Percentiles rank a stretch among this genome's conserved stretches.
Evolutionary conservation across 1,140 invertebrate species (phyloP).

Genomic region (Campodea augens): DNA sequence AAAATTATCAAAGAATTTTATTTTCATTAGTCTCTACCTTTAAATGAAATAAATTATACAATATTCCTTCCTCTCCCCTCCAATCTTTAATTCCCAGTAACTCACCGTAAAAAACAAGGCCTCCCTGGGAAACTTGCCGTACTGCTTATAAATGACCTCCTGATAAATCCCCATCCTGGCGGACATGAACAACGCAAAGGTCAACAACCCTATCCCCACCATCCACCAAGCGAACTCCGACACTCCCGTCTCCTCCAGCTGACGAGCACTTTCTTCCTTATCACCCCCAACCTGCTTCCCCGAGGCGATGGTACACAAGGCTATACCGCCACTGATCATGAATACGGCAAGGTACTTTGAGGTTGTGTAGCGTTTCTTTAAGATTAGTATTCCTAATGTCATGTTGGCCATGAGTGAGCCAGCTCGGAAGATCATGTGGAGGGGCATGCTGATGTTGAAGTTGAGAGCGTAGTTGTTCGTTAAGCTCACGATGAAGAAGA

Average conservation of each 20-base stretch:
- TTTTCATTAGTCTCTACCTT: no score
- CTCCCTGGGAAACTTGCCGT: constrained; percentile 88
- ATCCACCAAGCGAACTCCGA: not conserved
- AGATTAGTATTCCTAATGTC: constrained; percentile 78
- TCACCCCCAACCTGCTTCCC: constrained; percentile 35
- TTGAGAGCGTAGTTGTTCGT: constrained; percentile 91
- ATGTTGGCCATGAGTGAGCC: constrained; percentile 92
- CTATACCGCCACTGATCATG: constrained; percentile 82
- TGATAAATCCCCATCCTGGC: constrained; percentile 94
- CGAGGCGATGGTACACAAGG: constrained; percentile 79
- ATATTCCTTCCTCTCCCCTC: no score
- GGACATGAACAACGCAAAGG: constrained; percentile 75
- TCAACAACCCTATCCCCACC: constrained; percentile 62
- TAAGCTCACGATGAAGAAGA: constrained; percentile 85
- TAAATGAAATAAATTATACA: no score
- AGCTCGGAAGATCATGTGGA: constrained; percentile 96
- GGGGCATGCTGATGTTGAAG: constrained; percentile 93
- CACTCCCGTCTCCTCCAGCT: no score
- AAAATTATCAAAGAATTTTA: no score
- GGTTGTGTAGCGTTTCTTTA: constrained; percentile 64
- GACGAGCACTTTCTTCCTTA: no score
- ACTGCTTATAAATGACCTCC: constrained; percentile 64
- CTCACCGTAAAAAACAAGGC: constrained; percentile 76
- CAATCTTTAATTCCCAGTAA: no score
- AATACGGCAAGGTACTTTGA: constrained; percentile 81